Conservation (phyloP, 2,113 vertebrate species). For the Crotophaga sulcirostris region DNA sequence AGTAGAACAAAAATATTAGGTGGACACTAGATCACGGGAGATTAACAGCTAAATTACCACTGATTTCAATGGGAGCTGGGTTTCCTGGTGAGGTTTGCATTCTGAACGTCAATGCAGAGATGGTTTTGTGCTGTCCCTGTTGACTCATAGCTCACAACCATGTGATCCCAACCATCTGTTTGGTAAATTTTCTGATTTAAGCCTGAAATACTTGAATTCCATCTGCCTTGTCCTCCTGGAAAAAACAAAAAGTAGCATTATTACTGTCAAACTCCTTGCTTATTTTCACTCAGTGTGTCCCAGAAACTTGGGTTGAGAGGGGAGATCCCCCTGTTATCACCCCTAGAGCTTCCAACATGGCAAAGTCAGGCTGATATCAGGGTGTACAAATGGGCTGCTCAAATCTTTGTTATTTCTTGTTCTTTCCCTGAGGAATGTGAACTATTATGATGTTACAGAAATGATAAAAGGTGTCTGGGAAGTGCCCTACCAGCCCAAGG, state of each 20-base stretch:
- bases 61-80: background rate
- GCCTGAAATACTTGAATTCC: background rate
- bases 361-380: fast-evolving
- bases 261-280: background rate
- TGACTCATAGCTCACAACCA: slow-evolving; percentile 6
- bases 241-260: background rate
- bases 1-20: background rate
- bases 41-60: background rate
- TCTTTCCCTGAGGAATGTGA: background rate
- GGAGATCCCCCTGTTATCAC: background rate
- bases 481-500: background rate
- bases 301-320: background rate
- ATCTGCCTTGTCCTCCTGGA: background rate
- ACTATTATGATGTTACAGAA: background rate
- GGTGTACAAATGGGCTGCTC: background rate
- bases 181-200: background rate
- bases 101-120: background rate
- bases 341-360: background rate
- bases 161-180: background rate
- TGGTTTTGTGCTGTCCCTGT: background rate
- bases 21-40: background rate
- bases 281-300: background rate
- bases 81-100: background rate
- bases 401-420: background rate
- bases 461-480: background rate